Evolutionary conservation across 2,888 invertebrate genomes (phyloP), one percentile per base, ranked within the genome.

Genomic region (Cheilosia pagana): DNA sequence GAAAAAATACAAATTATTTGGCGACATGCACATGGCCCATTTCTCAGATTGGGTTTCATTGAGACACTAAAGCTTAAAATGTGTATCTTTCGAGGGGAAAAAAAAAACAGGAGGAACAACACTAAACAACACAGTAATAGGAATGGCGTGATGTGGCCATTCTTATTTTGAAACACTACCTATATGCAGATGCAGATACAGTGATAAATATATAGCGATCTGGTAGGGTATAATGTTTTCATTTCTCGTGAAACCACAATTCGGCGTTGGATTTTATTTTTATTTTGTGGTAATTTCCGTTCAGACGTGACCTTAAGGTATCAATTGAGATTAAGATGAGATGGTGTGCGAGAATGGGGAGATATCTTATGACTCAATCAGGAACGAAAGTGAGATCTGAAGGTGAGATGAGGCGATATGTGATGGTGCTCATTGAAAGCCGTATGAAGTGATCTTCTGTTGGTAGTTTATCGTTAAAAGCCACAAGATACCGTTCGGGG

Each of bases 21-120:
- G 70, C 79, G 83, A 75, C 79, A 83, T 70, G 68, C 79, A 75
- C 79, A 83, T 70, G 68, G 74, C 52, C 83, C 83, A 83, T 78
- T 83, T 81, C 62, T 57, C 74, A 74, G 68, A 83, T 79, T 83
- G 43, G 45, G 53, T 83, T 79, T 79, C 83, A 83, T 79, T 68
- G 79, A 78, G 63, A 55, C 62, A 39, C 68, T 81, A 14, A 28
- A 28, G 8, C 28, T 28, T 28, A 28, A 63, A 76, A 65, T 59
- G 59, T 59, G 59, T 82, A 71, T 71, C 63, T 76, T 71, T 68
- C 16, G n/a, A 23, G n/a, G 43, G 16, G 53, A 62, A 55, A 28
- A 75, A 55, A 28, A 8, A 50, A 57, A 28, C 10, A 43, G 8
- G n/a, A 25, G 19, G 25, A 19, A 16, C n/a, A 59, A 39, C 28